These are phyloP conservation scores for Alloscopus bannaensis DNA, from an alignment of 2,888 invertebrate species.

Conservation along the genomic window DNA sequence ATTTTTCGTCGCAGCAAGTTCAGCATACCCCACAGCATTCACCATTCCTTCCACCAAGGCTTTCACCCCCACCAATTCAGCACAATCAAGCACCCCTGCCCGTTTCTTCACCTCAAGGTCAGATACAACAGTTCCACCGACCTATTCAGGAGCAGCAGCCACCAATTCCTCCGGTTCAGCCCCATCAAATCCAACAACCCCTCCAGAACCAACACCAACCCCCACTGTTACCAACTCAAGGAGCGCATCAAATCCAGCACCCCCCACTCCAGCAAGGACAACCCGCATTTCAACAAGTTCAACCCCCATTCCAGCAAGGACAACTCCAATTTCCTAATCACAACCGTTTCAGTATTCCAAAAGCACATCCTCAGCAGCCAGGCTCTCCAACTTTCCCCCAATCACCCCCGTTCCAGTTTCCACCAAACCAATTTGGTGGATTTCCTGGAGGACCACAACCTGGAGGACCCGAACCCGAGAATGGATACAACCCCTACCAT, in stretches of 20 bases:
- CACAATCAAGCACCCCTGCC: neutral
- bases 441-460: neutral
- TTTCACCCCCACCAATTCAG: neutral
- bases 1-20: neutral
- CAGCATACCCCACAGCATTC: neutral
- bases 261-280: neutral
- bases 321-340: neutral
- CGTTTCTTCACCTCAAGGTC: neutral
- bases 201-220: neutral
- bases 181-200: neutral
- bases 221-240: neutral
- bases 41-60: neutral
- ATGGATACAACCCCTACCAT: constrained; percentile 35
- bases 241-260: neutral
- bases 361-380: neutral
- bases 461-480: constrained; percentile 31
- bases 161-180: neutral
- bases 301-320: neutral
- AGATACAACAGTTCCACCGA: neutral
- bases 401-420: neutral
- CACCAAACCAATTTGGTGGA: neutral
- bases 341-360: neutral
- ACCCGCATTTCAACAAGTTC: neutral
- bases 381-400: neutral
- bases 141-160: neutral